Conservation (phyloP, 2,888 invertebrate genomes). For the Ornithoptera priamus region DNA sequence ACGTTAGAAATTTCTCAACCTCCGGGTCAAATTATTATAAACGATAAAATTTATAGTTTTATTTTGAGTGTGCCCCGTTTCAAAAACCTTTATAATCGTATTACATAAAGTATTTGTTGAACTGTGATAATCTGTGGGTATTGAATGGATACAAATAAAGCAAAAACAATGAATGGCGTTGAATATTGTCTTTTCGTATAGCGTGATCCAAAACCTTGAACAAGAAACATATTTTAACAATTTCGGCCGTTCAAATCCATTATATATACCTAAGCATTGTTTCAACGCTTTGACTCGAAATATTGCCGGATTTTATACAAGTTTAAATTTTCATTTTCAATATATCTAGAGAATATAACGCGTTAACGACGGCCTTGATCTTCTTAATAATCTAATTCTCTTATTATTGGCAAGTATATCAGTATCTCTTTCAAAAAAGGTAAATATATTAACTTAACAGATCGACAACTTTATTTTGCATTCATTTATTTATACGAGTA, state of each 20-base stretch:
- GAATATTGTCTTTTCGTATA: not conserved
- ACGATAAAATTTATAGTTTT: not conserved
- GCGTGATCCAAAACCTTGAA: not conserved
- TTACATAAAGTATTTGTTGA: too few relatives aligned
- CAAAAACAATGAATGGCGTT: not conserved
- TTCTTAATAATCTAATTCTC: too few relatives aligned
- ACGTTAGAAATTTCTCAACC: not conserved
- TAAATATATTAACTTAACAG: too few relatives aligned
- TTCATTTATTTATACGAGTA: too few relatives aligned
- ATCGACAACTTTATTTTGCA: too few relatives aligned
- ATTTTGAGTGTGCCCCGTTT: not conserved
- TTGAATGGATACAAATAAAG: not conserved
- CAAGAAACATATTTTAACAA: not conserved
- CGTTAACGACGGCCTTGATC: not conserved
- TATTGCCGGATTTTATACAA: not conserved
- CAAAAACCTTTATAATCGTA: too few relatives aligned
- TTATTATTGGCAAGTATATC: too few relatives aligned
- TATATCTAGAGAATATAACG: not conserved
- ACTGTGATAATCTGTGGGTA: not conserved
- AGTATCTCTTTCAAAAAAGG: too few relatives aligned
- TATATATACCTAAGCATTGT: not conserved
- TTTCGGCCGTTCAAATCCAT: not conserved
- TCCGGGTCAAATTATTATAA: not conserved
- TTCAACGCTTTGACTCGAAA: not conserved
- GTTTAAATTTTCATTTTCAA: not conserved